These are phyloP conservation scores for Cydia strobilella DNA, from an alignment of 1,140 invertebrate genomes.

Conservation along the genomic window DNA sequence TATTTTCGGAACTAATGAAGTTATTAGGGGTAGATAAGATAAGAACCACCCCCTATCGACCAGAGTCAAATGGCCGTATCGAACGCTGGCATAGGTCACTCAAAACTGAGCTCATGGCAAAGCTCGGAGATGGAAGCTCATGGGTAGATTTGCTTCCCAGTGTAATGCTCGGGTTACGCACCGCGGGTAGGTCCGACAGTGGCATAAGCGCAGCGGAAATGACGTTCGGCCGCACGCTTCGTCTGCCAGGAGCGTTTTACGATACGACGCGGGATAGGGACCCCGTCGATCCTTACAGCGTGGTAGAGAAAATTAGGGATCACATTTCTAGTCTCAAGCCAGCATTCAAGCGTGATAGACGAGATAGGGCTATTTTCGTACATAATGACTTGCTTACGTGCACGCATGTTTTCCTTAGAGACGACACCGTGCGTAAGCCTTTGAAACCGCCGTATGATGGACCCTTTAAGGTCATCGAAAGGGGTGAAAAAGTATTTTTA, in stretches of 20 bases:
- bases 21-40: conserved; percentile 3
- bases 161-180: background rate
- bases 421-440: background rate
- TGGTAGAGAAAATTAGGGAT: background rate
- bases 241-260: background rate
- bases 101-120: background rate
- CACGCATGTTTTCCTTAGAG: background rate
- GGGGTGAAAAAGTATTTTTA: background rate
- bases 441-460: background rate
- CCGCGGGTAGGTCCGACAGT: background rate
- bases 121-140: background rate
- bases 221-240: background rate
- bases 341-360: background rate
- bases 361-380: too few relatives aligned
- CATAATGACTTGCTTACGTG: background rate
- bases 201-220: background rate
- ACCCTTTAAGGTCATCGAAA: background rate
- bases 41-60: background rate
- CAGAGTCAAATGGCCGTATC: background rate
- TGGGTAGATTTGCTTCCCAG: background rate
- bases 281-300: background rate
- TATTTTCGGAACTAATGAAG: conserved; percentile 8
- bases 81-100: background rate
- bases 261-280: background rate
- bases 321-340: background rate